phyloP scores from a whole-genome alignment of 2,797 vertebrate genomes.

The Cichlasoma orientale region DNA sequence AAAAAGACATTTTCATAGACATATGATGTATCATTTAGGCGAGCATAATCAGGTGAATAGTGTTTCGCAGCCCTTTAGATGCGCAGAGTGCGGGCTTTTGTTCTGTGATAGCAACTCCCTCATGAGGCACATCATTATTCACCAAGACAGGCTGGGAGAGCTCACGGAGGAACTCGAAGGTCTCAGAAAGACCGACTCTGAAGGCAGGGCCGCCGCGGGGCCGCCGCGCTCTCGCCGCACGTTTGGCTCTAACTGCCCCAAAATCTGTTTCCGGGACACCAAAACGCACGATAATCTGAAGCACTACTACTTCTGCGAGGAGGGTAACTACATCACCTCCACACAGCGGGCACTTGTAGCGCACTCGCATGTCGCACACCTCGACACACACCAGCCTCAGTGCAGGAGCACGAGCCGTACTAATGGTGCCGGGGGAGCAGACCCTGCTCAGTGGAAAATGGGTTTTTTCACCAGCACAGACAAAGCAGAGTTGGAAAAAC shows the following conservation, averaged over 20 bases:
- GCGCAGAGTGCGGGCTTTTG: slow-evolving; percentile 92
- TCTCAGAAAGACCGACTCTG: slow-evolving; percentile 85
- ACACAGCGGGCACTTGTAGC: slow-evolving; percentile 87
- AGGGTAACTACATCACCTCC: slow-evolving; percentile 87
- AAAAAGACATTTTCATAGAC: slow-evolving; percentile 92
- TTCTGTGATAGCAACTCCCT: slow-evolving; percentile 93
- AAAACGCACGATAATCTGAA: slow-evolving; percentile 89
- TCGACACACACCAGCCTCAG: slow-evolving; percentile 75
- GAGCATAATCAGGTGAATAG: slow-evolving; percentile 93
- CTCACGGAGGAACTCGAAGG: slow-evolving; percentile 92
- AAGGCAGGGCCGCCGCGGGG: slow-evolving; percentile 80
- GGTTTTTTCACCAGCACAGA: slow-evolving; percentile 83
- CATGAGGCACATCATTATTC: slow-evolving; percentile 94
- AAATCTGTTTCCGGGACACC: slow-evolving; percentile 88
- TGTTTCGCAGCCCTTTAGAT: slow-evolving; percentile 89
- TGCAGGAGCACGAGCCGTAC: slow-evolving; percentile 65
- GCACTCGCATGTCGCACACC: slow-evolving; percentile 83
- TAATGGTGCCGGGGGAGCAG: slow-evolving; percentile 63
- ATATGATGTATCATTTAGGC: slow-evolving; percentile 98
- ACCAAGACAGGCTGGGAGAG: slow-evolving; percentile 89
- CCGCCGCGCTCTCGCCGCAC: slow-evolving; percentile 86
- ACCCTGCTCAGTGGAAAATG: slow-evolving; percentile 80
- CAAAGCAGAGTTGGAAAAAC: slow-evolving; percentile 83
- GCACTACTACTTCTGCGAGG: slow-evolving; percentile 87
- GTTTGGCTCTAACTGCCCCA: slow-evolving; percentile 87